phyloP scores from a whole-genome alignment of 1,140 invertebrate genomes.

The Pararge aegeria region DNA sequence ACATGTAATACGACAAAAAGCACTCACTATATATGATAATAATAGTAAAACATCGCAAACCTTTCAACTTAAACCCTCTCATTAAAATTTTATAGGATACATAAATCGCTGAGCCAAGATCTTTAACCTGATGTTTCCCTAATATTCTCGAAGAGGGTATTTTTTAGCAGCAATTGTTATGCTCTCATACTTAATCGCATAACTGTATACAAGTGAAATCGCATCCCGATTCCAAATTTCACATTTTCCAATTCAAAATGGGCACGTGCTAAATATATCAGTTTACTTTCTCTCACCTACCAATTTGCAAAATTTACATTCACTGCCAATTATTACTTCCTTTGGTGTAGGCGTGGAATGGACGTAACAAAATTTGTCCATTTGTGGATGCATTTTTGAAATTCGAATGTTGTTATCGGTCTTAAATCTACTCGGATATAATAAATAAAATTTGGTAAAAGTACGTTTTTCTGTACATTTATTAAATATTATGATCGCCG shows the following conservation, averaged over 20 bases:
- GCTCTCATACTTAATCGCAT: neutral
- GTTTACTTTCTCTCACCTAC: conserved; percentile 51
- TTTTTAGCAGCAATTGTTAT: conserved; percentile 14
- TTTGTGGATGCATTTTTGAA: neutral
- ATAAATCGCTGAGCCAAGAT: too few species aligned
- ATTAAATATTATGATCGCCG: too few species aligned
- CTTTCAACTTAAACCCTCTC: too few species aligned
- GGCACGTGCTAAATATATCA: conserved; percentile 48
- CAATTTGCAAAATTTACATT: conserved; percentile 40
- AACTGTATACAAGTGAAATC: conserved; percentile 40
- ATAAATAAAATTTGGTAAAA: neutral
- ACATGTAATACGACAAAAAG: too few species aligned
- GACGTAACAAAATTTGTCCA: conserved; percentile 14
- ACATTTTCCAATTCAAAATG: conserved; percentile 47
- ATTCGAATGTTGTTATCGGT: neutral
- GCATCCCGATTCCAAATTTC: conserved; percentile 48
- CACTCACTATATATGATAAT: too few species aligned
- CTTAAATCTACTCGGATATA: neutral
- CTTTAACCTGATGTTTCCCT: too few species aligned
- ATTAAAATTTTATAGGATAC: too few species aligned
- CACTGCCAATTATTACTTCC: conserved; percentile 45
- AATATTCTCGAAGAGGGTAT: too few species aligned
- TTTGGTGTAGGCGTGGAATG: conserved; percentile 2
- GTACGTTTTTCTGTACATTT: neutral
- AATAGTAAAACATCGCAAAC: too few species aligned